Percentiles rank a stretch among this genome's conserved stretches.
These are phyloP conservation scores for Malurus elegans DNA, from an alignment of 2,113 vertebrate species.

Conservation along the genomic window DNA sequence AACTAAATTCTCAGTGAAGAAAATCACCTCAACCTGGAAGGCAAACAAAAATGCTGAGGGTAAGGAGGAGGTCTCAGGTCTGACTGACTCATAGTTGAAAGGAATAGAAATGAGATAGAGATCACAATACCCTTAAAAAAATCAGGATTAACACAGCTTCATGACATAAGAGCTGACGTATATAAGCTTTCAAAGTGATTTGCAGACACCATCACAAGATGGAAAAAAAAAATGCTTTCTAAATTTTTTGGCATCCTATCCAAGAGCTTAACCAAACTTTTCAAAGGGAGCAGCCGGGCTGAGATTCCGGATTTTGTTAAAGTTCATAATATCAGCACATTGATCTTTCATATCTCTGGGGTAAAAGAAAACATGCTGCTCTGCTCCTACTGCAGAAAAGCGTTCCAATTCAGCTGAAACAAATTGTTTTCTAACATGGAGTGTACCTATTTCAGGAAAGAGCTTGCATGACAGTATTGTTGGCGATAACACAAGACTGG, in stretches of 20 bases:
- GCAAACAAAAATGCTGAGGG: neutral
- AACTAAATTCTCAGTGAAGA: neutral
- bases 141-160: neutral
- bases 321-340: neutral
- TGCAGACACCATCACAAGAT: neutral
- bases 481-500: rapidly evolving
- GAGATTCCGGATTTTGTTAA: neutral
- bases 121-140: neutral
- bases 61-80: neutral
- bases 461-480: neutral
- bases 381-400: neutral
- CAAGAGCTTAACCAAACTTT: neutral
- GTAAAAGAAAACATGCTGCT: neutral
- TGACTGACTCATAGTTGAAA: neutral
- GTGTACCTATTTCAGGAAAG: neutral
- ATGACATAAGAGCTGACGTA: neutral
- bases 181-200: neutral
- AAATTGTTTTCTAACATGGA: neutral
- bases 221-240: neutral
- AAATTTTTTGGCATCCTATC: neutral
- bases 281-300: neutral
- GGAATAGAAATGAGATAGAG: neutral
- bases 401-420: neutral
- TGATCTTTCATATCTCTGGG: neutral
- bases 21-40: neutral